Percentiles rank a stretch among this genome's conserved stretches.
phyloP scores from a whole-genome alignment of 2,888 invertebrate species.

The Stenichneumon culpator region DNA sequence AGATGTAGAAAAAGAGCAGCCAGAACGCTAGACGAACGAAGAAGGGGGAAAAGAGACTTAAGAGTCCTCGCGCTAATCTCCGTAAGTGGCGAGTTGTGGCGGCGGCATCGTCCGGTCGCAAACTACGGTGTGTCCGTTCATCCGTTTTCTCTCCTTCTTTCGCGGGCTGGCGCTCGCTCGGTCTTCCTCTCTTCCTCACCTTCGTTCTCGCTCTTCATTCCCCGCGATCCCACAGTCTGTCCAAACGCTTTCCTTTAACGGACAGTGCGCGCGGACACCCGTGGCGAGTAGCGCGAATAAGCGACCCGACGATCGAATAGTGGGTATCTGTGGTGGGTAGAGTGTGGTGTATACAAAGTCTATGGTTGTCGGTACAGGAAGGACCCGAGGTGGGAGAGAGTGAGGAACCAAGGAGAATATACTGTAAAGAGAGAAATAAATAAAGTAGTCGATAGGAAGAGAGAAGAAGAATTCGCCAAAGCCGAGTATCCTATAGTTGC shows the following conservation, averaged over 20 bases:
- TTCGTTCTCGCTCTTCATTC: slow-evolving; percentile 56
- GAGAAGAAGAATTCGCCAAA: slow-evolving; percentile 73
- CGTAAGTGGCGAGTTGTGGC: slow-evolving; percentile 66
- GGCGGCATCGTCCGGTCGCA: slow-evolving; percentile 57
- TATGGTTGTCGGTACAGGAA: slow-evolving; percentile 30
- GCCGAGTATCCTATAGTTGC: slow-evolving; percentile 76
- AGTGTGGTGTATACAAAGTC: slow-evolving; percentile 36
- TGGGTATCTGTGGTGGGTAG: slow-evolving; percentile 49
- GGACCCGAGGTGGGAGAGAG: slow-evolving; percentile 25
- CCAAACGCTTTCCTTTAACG: slow-evolving; percentile 72
- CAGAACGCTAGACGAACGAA: slow-evolving; percentile 8
- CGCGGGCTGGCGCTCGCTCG: background rate
- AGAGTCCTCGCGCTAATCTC: slow-evolving; percentile 66
- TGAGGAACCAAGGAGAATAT: slow-evolving; percentile 44
- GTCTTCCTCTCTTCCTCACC: slow-evolving; percentile 20
- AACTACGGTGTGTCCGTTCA: slow-evolving; percentile 59
- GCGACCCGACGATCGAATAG: slow-evolving; percentile 57
- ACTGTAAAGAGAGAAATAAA: slow-evolving; percentile 59
- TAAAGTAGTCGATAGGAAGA: slow-evolving; percentile 64
- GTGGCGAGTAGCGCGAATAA: slow-evolving; percentile 70
- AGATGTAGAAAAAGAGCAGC: slow-evolving; percentile 8
- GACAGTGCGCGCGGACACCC: slow-evolving; percentile 69
- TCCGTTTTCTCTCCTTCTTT: slow-evolving; percentile 54
- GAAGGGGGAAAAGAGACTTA: slow-evolving; percentile 39
- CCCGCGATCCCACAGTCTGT: slow-evolving; percentile 74